phyloP scores from a whole-genome alignment of 1,140 invertebrate genomes.

The Eubasilissa regina region DNA sequence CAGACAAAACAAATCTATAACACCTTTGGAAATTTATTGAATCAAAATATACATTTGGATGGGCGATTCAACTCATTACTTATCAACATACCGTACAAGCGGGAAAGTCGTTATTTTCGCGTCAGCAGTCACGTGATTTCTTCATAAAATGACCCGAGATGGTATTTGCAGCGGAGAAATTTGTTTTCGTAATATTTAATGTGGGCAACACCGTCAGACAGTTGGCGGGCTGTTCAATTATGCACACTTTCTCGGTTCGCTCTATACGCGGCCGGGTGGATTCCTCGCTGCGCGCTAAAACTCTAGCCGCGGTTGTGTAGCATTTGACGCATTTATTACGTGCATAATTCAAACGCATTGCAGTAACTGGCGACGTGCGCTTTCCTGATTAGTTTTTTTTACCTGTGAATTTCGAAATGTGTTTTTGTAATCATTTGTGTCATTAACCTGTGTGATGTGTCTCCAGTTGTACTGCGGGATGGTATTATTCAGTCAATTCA shows the following conservation, averaged over 20 bases:
- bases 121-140: no score
- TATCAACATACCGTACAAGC: not conserved
- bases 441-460: no score
- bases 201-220: not conserved
- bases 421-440: no score
- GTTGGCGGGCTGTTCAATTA: not conserved
- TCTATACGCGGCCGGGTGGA: not conserved
- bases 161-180: constrained; percentile 29
- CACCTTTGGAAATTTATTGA: not conserved
- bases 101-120: not conserved
- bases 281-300: not conserved
- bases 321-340: not conserved
- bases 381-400: no score
- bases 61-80: not conserved
- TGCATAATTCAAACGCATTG: not conserved
- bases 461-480: no score
- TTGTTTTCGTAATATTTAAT: constrained; percentile 21
- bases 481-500: no score
- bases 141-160: not conserved
- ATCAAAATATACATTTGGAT: not conserved
- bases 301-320: not conserved
- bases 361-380: no score
- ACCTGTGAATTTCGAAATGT: no score
- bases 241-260: not conserved
- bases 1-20: not conserved